phyloP scores from a whole-genome alignment of 2,888 invertebrate genomes.

The Peribatodes rhomboidaria region DNA sequence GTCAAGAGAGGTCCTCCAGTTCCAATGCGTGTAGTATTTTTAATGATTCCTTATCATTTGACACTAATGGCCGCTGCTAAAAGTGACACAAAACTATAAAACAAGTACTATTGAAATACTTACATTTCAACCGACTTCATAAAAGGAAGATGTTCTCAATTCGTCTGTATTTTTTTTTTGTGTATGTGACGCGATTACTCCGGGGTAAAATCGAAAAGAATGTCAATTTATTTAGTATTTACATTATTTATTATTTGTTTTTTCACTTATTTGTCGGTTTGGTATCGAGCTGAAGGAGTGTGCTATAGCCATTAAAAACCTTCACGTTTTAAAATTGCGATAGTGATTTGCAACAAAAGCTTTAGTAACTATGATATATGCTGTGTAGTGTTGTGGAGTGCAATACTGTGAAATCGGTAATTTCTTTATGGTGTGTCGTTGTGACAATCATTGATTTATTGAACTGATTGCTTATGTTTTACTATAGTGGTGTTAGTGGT shows the following conservation, averaged over 20 bases:
- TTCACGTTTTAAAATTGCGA: conserved; percentile 19
- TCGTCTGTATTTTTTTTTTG: no score
- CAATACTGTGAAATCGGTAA: conserved; percentile 33
- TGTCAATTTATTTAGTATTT: background rate
- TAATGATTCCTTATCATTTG: no score
- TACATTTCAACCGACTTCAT: no score
- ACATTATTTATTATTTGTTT: no score
- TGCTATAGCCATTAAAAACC: background rate
- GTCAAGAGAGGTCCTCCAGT: no score
- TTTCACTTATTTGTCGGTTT: no score
- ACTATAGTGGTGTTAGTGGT: background rate
- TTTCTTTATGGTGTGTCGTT: conserved; percentile 19
- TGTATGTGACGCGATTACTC: no score
- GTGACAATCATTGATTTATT: conserved; percentile 20
- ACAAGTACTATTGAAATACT: no score
- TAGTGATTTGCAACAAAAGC: conserved; percentile 18
- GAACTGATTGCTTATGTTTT: conserved; percentile 2
- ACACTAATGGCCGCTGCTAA: no score
- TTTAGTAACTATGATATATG: conserved; percentile 14
- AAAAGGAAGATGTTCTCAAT: no score
- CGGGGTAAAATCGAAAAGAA: background rate
- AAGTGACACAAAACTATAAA: no score
- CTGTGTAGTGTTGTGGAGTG: conserved; percentile 8
- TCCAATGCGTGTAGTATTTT: no score
- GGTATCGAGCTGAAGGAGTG: background rate